phyloP scores from a whole-genome alignment of 1,140 invertebrate genomes.

The Pseudomyrmex concolor region DNA sequence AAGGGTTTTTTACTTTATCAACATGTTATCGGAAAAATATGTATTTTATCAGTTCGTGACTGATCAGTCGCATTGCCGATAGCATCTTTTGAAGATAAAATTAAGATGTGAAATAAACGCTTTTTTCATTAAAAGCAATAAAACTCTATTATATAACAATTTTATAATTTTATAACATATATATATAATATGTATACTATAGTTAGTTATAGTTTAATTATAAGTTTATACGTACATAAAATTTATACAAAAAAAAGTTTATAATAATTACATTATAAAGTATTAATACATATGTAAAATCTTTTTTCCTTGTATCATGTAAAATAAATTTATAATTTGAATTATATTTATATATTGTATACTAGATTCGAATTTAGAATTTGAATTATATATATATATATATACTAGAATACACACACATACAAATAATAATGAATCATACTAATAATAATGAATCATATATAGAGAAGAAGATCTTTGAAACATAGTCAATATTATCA shows the following conservation, averaged over 20 bases:
- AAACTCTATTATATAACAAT: neutral
- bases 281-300: too few relatives aligned
- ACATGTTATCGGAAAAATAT: slow-evolving; percentile 22
- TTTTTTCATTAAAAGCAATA: neutral
- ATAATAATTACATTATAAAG: too few relatives aligned
- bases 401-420: too few relatives aligned
- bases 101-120: neutral
- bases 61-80: neutral
- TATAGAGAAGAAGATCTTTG: neutral
- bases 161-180: too few relatives aligned
- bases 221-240: neutral
- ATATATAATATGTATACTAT: neutral
- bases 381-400: too few relatives aligned
- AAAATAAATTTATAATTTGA: too few relatives aligned
- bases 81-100: slow-evolving; percentile 22
- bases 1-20: slow-evolving; percentile 37
- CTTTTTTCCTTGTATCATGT: too few relatives aligned
- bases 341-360: too few relatives aligned
- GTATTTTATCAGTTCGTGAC: slow-evolving; percentile 33
- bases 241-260: too few relatives aligned
- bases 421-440: slow-evolving; percentile 2
- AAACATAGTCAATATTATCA: neutral
- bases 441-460: slow-evolving; percentile 4
- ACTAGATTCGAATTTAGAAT: too few relatives aligned
- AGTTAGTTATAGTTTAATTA: too few relatives aligned